Percentiles rank a stretch among this genome's conserved stretches.
Evolutionary conservation across 2,113 vertebrate species (phyloP).

Genomic region (Lampris incognitus): DNA sequence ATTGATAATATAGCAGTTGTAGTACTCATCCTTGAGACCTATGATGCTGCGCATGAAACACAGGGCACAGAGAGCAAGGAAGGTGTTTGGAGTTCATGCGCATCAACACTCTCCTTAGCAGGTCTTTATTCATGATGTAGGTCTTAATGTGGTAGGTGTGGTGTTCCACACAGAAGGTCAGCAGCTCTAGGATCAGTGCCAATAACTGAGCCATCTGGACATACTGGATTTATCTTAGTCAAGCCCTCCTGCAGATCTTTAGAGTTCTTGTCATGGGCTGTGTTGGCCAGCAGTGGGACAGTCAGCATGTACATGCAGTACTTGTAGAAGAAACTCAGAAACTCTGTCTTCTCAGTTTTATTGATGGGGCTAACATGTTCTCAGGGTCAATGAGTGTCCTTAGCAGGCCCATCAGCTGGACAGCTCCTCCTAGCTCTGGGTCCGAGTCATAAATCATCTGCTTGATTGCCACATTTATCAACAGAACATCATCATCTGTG

Average conservation of each 20-base stretch:
- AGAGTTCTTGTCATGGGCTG: conserved; percentile 89
- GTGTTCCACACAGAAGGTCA: conserved; percentile 97
- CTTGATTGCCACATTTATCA: conserved; percentile 99
- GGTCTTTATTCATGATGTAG: conserved; percentile 99
- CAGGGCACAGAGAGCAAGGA: conserved; percentile 95
- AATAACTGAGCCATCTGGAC: conserved; percentile 97
- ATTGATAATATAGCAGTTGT: conserved; percentile 98
- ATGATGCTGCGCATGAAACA: conserved; percentile 99
- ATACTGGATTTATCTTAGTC: conserved; percentile 90
- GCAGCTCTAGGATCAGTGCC: conserved; percentile 95
- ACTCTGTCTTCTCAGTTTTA: conserved; percentile 99
- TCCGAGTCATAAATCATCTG: conserved; percentile 99
- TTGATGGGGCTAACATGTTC: conserved; percentile 94
- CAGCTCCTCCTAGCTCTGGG: conserved; percentile 95
- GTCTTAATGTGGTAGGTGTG: conserved; percentile 99
- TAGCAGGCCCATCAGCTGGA: conserved; percentile 97
- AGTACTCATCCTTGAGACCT: conserved; percentile 98
- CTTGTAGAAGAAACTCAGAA: conserved; percentile 99
- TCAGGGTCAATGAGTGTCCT: conserved; percentile 97
- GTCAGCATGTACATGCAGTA: conserved; percentile 99
- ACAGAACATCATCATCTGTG: conserved; percentile 96
- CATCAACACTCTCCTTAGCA: conserved; percentile 94
- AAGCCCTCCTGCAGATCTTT: conserved; percentile 90
- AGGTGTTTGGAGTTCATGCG: conserved; percentile 99
- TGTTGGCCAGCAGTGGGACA: conserved; percentile 96